Evolutionary conservation across 35 echinoderm and acorn worm genomes (phyloP).

Genomic region (Apostichopus japonicus): DNA sequence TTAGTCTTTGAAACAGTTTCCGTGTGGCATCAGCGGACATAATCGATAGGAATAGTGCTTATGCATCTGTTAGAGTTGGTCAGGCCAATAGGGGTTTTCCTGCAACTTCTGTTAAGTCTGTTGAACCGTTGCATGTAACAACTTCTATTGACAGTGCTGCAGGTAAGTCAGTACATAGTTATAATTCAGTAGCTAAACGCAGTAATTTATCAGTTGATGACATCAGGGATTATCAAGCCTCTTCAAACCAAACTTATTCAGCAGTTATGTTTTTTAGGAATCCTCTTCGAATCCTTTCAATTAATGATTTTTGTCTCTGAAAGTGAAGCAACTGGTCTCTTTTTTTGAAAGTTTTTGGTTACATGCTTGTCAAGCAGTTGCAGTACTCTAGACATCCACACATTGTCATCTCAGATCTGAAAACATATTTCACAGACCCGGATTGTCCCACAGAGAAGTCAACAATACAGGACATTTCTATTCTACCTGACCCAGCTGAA

Average conservation of each 20-base stretch:
- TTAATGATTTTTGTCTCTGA: slow-evolving; percentile 3
- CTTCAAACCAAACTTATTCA: neutral
- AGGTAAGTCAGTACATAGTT: neutral
- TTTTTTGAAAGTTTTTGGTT: neutral
- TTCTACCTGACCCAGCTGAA: slow-evolving; percentile 62
- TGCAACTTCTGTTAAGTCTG: slow-evolving; percentile 35
- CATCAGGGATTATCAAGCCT: neutral
- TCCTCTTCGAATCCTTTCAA: neutral
- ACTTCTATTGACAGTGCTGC: neutral
- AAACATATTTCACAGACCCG: slow-evolving; percentile 10
- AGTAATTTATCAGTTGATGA: neutral
- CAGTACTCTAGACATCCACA: neutral
- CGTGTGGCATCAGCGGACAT: slow-evolving; percentile 53
- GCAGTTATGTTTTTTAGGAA: neutral
- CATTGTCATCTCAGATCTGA: slow-evolving; percentile 1
- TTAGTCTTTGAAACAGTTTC: slow-evolving; percentile 11
- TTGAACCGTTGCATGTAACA: slow-evolving; percentile 31
- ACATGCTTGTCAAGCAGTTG: slow-evolving; percentile 17
- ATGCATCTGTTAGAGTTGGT: slow-evolving; percentile 38
- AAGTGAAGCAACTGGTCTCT: neutral
- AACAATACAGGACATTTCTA: slow-evolving; percentile 38
- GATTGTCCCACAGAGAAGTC: slow-evolving; percentile 46
- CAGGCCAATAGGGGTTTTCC: slow-evolving; percentile 25
- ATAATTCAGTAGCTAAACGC: neutral
- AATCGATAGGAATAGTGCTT: slow-evolving; percentile 26